phyloP scores from a whole-genome alignment of 2,797 vertebrate genomes.

The Fistularia tabacaria region DNA sequence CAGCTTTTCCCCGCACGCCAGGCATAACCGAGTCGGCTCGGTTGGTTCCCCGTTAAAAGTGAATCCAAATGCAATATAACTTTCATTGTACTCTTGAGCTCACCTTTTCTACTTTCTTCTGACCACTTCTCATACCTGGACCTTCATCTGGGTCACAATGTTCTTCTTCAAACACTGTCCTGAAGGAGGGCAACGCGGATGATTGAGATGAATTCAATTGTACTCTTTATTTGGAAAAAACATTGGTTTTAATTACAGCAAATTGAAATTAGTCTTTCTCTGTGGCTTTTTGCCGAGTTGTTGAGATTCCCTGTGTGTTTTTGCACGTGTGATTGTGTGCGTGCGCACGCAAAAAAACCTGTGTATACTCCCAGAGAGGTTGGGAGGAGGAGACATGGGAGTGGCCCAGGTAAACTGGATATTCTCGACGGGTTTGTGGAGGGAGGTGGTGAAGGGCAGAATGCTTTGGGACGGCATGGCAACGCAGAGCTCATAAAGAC shows the following conservation, averaged over 20 bases:
- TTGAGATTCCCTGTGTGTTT: constrained; percentile 12
- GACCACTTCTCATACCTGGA: no score
- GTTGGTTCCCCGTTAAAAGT: no score
- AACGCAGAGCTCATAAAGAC: constrained; percentile 52
- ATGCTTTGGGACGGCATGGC: constrained; percentile 46
- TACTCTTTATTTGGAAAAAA: no score
- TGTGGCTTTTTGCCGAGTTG: not conserved
- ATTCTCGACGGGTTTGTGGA: constrained; percentile 50
- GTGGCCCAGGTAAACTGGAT: constrained; percentile 54
- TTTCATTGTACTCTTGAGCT: no score
- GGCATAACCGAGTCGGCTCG: no score
- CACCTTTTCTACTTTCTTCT: no score
- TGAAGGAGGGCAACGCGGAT: no score
- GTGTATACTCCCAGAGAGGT: constrained; percentile 13
- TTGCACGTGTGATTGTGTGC: constrained; percentile 17
- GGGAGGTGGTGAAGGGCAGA: constrained; percentile 38
- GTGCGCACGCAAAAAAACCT: constrained; percentile 15
- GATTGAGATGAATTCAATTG: no score
- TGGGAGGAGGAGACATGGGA: constrained; percentile 19
- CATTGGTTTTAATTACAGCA: not conserved
- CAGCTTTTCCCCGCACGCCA: no score
- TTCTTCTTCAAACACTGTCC: no score
- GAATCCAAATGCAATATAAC: no score
- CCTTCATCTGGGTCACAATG: no score
- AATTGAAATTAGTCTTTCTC: not conserved